A percentile compares a stretch with the other conserved stretches of the same genome.
phyloP scores from a whole-genome alignment of 2,888 invertebrate genomes.

The Heliconius aoede region DNA sequence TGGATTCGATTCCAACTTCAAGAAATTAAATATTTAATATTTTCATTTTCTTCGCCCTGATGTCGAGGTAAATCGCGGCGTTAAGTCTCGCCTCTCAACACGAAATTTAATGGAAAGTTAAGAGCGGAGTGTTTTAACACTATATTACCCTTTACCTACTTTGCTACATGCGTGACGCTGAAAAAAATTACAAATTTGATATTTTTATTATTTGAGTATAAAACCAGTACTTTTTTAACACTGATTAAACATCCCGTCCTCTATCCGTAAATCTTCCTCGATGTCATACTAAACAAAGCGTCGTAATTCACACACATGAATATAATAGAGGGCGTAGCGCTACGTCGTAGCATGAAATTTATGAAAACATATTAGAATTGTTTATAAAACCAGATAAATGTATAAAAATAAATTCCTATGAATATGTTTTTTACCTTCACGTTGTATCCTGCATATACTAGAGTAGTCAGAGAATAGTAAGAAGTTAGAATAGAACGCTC shows the following conservation, averaged over 20 bases:
- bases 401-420: not conserved
- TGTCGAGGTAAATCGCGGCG: no score
- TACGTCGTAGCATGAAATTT: constrained; percentile 32
- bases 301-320: constrained; percentile 66
- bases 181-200: not conserved
- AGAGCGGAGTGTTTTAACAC: no score
- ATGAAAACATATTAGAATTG: constrained; percentile 16
- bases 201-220: not conserved
- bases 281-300: constrained; percentile 47
- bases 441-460: no score
- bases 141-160: no score
- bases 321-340: constrained; percentile 39
- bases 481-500: no score
- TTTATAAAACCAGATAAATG: constrained; percentile 4
- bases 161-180: no score
- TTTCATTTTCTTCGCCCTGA: no score
- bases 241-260: constrained; percentile 32
- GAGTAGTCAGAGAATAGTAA: no score
- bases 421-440: not conserved
- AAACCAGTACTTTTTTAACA: constrained; percentile 17
- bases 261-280: constrained; percentile 54
- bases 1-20: no score
- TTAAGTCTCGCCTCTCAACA: no score
- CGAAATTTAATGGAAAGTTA: no score
- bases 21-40: no score